Conservation (phyloP, 2,888 invertebrate species). For the Choreutis nemorana region DNA sequence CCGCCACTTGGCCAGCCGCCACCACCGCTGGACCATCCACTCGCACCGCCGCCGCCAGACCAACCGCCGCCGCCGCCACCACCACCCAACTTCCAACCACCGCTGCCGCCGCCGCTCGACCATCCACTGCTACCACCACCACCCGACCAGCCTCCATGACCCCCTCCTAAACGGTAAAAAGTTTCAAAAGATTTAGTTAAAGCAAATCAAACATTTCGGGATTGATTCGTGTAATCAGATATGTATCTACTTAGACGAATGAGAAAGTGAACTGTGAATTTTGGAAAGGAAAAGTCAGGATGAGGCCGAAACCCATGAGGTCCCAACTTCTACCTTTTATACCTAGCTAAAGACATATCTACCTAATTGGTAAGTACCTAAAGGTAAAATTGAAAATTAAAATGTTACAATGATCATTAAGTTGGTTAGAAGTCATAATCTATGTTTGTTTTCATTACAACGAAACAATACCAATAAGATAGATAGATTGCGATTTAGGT, state of each 20-base stretch:
- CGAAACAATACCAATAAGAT: too few species aligned
- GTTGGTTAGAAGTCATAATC: too few species aligned
- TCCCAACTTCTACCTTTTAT: too few species aligned
- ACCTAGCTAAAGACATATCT: too few species aligned
- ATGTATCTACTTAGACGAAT: not conserved
- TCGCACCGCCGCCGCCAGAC: not conserved
- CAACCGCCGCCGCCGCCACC: constrained; percentile 9
- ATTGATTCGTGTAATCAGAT: too few species aligned
- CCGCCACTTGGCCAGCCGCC: constrained; percentile 16
- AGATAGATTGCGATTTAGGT: too few species aligned
- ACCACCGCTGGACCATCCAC: constrained; percentile 6
- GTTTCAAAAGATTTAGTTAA: too few species aligned
- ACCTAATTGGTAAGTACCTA: too few species aligned
- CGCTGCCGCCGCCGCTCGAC: constrained; percentile 4
- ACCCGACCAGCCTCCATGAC: constrained; percentile 1
- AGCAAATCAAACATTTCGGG: too few species aligned
- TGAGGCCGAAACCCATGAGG: not conserved
- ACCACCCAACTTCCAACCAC: constrained; percentile 8
- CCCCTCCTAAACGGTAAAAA: constrained; percentile 4
- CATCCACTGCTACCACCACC: constrained; percentile 3
- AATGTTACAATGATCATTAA: too few species aligned
- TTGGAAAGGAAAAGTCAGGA: not conserved
- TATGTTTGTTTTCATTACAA: too few species aligned
- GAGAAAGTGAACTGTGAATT: not conserved
- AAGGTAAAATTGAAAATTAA: too few species aligned